phyloP scores from a whole-genome alignment of 2,797 vertebrate species.

The Parambassis ranga region DNA sequence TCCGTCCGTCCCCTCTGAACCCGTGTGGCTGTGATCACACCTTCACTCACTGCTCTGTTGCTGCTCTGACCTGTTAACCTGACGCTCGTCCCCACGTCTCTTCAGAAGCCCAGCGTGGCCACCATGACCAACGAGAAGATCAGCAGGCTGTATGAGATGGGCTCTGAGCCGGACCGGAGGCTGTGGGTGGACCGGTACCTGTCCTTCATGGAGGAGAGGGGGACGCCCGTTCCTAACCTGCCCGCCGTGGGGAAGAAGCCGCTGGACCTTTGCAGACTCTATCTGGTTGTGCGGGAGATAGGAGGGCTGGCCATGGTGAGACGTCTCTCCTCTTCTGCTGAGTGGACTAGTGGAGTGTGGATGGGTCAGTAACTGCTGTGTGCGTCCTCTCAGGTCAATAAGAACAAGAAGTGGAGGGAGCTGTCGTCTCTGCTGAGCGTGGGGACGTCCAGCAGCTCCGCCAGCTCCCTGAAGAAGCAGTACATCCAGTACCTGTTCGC shows the following conservation, averaged over 20 bases:
- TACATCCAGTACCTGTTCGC: conserved; percentile 98
- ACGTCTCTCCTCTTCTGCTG: neutral
- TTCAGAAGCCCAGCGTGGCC: conserved; percentile 87
- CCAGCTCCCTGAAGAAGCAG: conserved; percentile 97
- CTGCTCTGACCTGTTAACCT: neutral
- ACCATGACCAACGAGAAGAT: conserved; percentile 91
- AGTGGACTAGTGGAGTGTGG: neutral
- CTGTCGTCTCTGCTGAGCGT: conserved; percentile 88
- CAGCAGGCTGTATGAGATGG: conserved; percentile 90
- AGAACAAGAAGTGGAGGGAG: conserved; percentile 97
- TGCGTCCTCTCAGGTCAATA: conserved; percentile 86
- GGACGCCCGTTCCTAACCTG: conserved; percentile 86
- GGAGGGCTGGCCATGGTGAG: conserved; percentile 95
- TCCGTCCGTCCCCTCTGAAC: too few species aligned
- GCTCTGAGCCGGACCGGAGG: conserved; percentile 87
- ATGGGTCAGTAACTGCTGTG: too few species aligned
- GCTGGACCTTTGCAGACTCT: conserved; percentile 92
- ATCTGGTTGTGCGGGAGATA: conserved; percentile 90
- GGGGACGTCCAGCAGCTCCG: conserved; percentile 93
- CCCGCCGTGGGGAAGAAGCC: conserved; percentile 94
- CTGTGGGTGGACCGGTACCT: conserved; percentile 93
- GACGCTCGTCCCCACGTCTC: conserved; percentile 4
- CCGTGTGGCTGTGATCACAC: neutral
- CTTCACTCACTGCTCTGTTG: neutral
- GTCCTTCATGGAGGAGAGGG: conserved; percentile 93